Evolutionary conservation across 2,113 vertebrate genomes (phyloP).

Genomic region (Pachycephala philippinensis): DNA sequence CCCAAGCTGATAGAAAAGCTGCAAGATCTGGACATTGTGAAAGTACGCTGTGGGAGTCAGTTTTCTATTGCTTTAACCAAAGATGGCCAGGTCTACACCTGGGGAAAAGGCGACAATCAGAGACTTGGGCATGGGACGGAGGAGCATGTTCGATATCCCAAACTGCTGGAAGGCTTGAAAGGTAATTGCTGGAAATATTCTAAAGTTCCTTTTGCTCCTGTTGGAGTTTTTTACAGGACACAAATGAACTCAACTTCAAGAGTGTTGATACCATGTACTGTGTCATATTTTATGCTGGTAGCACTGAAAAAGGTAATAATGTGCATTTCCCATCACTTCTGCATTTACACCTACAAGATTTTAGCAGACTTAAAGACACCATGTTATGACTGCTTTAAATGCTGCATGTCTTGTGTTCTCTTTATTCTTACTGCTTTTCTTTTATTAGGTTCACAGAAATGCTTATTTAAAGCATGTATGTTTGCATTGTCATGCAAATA

Average conservation of each 20-base stretch:
- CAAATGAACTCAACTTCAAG: not conserved
- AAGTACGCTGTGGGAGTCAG: conserved; percentile 94
- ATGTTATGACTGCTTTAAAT: not conserved
- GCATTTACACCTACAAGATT: not conserved
- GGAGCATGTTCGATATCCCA: conserved; percentile 95
- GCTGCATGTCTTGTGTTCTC: not conserved
- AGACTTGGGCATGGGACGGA: conserved; percentile 95
- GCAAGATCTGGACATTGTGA: conserved; percentile 91
- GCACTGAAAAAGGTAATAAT: not conserved
- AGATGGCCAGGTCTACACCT: conserved; percentile 95
- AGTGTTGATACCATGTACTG: not conserved
- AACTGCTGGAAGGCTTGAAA: conserved; percentile 89
- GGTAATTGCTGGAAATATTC: conserved; percentile 65
- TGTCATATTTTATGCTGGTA: not conserved
- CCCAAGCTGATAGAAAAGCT: conserved; percentile 96
- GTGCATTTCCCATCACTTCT: not conserved
- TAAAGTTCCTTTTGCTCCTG: not conserved
- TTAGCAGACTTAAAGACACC: not conserved
- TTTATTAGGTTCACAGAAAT: not conserved
- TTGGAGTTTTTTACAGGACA: rapidly evolving
- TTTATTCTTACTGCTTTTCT: not conserved
- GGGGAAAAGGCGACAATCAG: conserved; percentile 98
- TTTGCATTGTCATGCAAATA: not conserved
- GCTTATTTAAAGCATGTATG: not conserved
- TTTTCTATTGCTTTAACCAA: conserved; percentile 95